phyloP scores from a whole-genome alignment of 2,113 vertebrate species.

The Actenoides hombroni region DNA sequence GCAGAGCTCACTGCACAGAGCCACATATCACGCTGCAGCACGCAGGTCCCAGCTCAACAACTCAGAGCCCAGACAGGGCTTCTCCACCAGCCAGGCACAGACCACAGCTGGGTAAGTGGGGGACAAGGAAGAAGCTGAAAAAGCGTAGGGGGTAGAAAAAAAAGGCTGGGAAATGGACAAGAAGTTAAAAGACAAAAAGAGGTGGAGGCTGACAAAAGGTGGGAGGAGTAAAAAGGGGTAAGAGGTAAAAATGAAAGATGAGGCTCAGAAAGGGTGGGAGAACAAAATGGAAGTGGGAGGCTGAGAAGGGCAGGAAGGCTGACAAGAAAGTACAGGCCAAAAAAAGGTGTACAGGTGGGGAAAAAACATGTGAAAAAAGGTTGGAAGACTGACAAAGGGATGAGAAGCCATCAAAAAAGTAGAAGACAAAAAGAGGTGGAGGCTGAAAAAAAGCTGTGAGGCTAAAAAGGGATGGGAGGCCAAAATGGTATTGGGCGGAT shows the following conservation, averaged over 20 bases:
- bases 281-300: background rate
- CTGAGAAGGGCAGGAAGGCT: background rate
- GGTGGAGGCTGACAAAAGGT: background rate
- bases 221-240: background rate
- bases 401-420: background rate
- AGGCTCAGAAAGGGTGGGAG: background rate
- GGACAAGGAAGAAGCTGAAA: background rate
- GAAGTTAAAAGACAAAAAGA: background rate
- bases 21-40: accelerated
- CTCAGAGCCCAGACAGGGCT: background rate
- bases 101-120: background rate
- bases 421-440: background rate
- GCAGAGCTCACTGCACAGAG: background rate
- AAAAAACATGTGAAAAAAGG: background rate
- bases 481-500: too few relatives aligned
- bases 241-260: background rate
- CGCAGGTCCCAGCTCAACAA: too few relatives aligned
- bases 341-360: background rate
- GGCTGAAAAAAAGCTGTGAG: background rate
- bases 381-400: background rate
- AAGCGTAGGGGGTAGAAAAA: background rate
- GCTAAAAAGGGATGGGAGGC: background rate
- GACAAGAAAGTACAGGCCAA: background rate
- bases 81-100: accelerated
- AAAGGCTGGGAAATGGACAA: background rate